A percentile compares a stretch with the other conserved stretches of the same genome.
phyloP scores from a whole-genome alignment of 2,797 vertebrate genomes.

The Molossus alvarezi region DNA sequence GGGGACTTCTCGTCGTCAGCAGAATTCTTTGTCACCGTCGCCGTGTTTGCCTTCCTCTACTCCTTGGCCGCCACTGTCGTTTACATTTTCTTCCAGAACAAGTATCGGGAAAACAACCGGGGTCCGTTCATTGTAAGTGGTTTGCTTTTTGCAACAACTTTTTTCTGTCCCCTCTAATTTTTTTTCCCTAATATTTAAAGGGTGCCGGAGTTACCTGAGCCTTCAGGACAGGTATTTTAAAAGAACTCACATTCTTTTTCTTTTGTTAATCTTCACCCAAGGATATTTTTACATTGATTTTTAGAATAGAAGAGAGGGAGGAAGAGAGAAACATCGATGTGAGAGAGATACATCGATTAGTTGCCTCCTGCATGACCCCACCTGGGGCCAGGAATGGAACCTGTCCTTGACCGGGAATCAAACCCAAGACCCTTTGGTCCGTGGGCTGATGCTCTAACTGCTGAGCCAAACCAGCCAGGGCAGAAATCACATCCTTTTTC shows the following conservation, averaged over 20 bases:
- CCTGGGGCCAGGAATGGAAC: no score
- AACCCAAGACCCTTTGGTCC: no score
- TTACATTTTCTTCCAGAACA: constrained; percentile 98
- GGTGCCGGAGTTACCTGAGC: neutral
- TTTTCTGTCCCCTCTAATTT: neutral
- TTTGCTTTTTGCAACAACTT: neutral
- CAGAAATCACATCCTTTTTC: neutral
- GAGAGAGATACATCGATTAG: no score
- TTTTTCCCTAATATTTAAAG: neutral
- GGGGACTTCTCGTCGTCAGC: constrained; percentile 98
- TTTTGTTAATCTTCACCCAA: no score
- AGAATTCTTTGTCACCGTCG: constrained; percentile 98
- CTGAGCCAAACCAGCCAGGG: no score
- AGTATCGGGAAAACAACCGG: constrained; percentile 97
- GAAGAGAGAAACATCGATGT: no score
- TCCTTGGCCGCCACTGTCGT: constrained; percentile 96
- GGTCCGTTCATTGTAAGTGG: constrained; percentile 97
- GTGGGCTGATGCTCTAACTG: no score
- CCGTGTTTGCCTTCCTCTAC: constrained; percentile 98
- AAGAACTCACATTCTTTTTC: neutral
- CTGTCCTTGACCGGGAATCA: no score
- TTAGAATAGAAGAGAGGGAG: no score
- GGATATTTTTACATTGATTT: no score
- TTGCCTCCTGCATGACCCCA: no score
- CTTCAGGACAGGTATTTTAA: neutral